Percentiles rank a stretch among this genome's conserved stretches.
Conservation (phyloP, 2,888 invertebrate genomes). For the Drosophila merina region DNA sequence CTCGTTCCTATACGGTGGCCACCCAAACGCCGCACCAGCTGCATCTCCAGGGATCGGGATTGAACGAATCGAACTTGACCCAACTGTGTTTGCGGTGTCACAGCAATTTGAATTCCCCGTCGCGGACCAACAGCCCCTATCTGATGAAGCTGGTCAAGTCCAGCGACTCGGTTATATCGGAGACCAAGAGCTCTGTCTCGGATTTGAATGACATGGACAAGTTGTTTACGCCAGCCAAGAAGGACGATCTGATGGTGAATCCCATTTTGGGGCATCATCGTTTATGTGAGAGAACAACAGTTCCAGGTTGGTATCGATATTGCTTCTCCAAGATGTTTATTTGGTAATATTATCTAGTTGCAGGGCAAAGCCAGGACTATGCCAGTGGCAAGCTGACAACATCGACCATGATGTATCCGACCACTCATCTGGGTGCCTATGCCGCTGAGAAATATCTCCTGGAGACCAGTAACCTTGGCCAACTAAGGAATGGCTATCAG, state of each 20-base stretch:
- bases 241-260: conserved; percentile 84
- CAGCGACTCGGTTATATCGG: conserved; percentile 84
- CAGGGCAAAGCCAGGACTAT: conserved; percentile 24
- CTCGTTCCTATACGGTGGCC: conserved; percentile 86
- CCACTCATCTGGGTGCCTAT: conserved; percentile 74
- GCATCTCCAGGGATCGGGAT: conserved; percentile 36
- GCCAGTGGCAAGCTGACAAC: conserved; percentile 51
- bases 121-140: conserved; percentile 84
- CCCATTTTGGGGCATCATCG: conserved; percentile 86
- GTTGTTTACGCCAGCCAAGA: conserved; percentile 82
- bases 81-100: conserved; percentile 87
- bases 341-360: background rate
- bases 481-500: conserved; percentile 66
- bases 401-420: conserved; percentile 71
- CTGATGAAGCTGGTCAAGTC: conserved; percentile 84
- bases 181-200: conserved; percentile 84
- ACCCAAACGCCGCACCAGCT: conserved; percentile 87
- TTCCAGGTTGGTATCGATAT: background rate
- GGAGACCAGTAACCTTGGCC: conserved; percentile 69
- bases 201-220: conserved; percentile 83
- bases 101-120: conserved; percentile 85
- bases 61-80: conserved; percentile 70
- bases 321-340: background rate
- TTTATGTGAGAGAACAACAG: conserved; percentile 85
- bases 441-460: conserved; percentile 73